Conservation (phyloP, 1,140 invertebrate genomes). For the Scaptodrosophila lebanonensis region DNA sequence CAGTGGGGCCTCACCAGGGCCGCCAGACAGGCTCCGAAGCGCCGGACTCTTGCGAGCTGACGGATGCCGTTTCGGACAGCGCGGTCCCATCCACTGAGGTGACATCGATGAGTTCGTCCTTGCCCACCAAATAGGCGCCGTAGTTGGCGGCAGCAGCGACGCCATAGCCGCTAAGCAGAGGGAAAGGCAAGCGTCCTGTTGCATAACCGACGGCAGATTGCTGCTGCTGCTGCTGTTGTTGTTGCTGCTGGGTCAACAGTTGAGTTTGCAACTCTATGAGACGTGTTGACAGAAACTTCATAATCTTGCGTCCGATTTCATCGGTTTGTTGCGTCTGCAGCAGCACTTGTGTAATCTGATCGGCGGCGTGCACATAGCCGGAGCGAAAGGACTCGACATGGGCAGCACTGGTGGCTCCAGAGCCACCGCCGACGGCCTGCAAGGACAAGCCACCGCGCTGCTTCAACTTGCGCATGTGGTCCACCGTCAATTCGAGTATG, state of each 20-base stretch:
- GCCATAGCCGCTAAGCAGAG: constrained; percentile 53
- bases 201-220: constrained; percentile 39
- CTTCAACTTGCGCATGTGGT: constrained; percentile 91
- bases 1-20: constrained; percentile 55
- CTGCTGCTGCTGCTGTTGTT: constrained; percentile 33
- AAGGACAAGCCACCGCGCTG: constrained; percentile 67
- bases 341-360: constrained; percentile 92
- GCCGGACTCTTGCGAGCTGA: constrained; percentile 62
- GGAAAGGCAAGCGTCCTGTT: constrained; percentile 44
- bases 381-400: constrained; percentile 89
- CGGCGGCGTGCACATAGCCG: constrained; percentile 94
- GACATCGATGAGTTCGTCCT: constrained; percentile 70
- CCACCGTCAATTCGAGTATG: constrained; percentile 96
- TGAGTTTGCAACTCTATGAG: constrained; percentile 81
- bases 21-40: constrained; percentile 66
- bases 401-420: constrained; percentile 76
- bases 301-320: constrained; percentile 88
- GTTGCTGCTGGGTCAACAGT: constrained; percentile 46
- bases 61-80: constrained; percentile 62
- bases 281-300: constrained; percentile 90
- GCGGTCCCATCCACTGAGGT: constrained; percentile 66
- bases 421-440: constrained; percentile 73
- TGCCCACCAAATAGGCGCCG: constrained; percentile 50
- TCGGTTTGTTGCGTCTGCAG: constrained; percentile 84
- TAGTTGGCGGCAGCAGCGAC: constrained; percentile 51